Base-by-base conservation (phyloP, 2,888 invertebrate genomes). In the Pheosia gnoma region DNA sequence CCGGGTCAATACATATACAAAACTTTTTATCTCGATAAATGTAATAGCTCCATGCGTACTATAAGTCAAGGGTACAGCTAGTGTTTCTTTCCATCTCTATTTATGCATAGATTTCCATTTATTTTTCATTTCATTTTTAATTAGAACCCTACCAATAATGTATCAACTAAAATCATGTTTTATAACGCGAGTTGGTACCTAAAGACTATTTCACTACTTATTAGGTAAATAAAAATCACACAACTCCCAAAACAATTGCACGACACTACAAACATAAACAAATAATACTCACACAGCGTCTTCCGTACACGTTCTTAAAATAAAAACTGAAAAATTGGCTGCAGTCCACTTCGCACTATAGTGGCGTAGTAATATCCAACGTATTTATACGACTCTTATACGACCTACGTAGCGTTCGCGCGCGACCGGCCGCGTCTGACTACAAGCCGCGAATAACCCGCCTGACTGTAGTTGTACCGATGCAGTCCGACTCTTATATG, bases 241-340 rank as follows among this genome's bases (percentile, higher is more conserved):
- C 8, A 43, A 8, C 43, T 43, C 9, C 25, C 25, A 25, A 25
- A 25, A 47, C n/a, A 5, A n/a, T 47, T 47, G 5, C 4, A n/a
- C 47, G 4, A 5, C 11, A 47, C 11, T 11, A n/a, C 8, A n/a
- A 47, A 47, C 47, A 47, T 25, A 47, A 47, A 47, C 47, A 47
- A 47, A 47, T 13, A 54, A 11, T 7, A 55, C 55, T 55, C 13
- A 55, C 55, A 39, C n/a, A 0, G 55, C 55, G 55, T 55, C 39
- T 55, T 55, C 55, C 55, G 55, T n/a, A 39, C 55, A 39, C 60
- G 60, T 36, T 60, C 55, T 52, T 43, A 57, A 60, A 60, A 60
- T 57, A 57, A 51, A 57, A 59, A 43, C 53, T 11, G 45, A 45
- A 53, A 53, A 53, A 9, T 60, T 60, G 60, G 60, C 60, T 56